phyloP scores from a whole-genome alignment of 2,113 vertebrate species.

The Callocephalon fimbriatum region DNA sequence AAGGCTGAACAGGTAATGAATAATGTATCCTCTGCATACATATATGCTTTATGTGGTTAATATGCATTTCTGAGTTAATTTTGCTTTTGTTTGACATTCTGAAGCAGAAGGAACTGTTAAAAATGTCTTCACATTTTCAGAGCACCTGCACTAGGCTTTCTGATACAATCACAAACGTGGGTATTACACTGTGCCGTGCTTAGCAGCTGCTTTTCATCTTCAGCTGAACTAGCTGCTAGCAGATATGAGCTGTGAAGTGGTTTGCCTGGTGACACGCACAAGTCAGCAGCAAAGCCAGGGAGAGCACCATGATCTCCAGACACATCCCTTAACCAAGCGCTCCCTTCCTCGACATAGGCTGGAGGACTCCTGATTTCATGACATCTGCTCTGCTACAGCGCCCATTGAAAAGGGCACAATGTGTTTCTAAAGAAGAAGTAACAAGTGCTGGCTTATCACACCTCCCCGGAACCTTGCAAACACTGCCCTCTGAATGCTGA shows the following conservation, averaged over 20 bases:
- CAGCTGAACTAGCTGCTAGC: neutral
- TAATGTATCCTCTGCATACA: neutral
- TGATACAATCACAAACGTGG: neutral
- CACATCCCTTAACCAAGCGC: neutral
- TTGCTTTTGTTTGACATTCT: neutral
- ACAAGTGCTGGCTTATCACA: neutral
- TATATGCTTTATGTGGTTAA: neutral
- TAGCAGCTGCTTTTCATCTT: neutral
- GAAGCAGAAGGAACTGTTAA: neutral
- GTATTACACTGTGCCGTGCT: neutral
- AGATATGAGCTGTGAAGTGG: neutral
- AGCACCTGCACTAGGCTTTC: neutral
- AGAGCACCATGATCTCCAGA: neutral
- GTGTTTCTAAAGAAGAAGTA: neutral
- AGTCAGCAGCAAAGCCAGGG: neutral
- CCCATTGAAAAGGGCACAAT: neutral
- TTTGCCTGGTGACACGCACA: neutral
- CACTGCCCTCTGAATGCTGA: neutral
- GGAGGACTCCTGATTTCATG: neutral
- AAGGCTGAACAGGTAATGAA: slow-evolving; percentile 6
- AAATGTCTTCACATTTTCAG: neutral
- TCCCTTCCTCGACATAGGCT: neutral
- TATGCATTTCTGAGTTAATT: neutral
- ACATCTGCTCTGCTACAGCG: neutral
- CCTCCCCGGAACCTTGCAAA: neutral